Percentiles rank a stretch among this genome's conserved stretches.
phyloP scores from a whole-genome alignment of 1,140 invertebrate species.

The Leptonema lineaticorne region DNA sequence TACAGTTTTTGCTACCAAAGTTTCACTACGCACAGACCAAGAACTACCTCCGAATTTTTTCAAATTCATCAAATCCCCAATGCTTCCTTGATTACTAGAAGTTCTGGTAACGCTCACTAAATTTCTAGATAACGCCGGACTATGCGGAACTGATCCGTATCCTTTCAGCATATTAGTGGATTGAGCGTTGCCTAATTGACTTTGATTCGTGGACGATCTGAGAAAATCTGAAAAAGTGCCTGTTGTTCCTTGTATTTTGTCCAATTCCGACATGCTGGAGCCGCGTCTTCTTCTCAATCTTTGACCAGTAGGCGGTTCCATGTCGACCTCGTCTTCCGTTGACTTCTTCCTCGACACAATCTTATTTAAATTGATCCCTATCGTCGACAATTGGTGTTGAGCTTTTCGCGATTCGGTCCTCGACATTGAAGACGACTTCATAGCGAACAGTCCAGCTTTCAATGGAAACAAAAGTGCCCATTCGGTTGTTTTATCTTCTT shows the following conservation, averaged over 20 bases:
- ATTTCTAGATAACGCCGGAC: slow-evolving; percentile 56
- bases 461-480: slow-evolving; percentile 62
- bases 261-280: slow-evolving; percentile 71
- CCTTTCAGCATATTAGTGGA: slow-evolving; percentile 44
- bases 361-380: slow-evolving; percentile 21
- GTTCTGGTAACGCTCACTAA: slow-evolving; percentile 48
- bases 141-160: slow-evolving; percentile 57
- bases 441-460: slow-evolving; percentile 60
- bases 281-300: slow-evolving; percentile 63
- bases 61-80: slow-evolving; percentile 76
- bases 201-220: slow-evolving; percentile 52
- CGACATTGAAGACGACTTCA: slow-evolving; percentile 57
- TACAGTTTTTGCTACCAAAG: slow-evolving; percentile 67
- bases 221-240: slow-evolving; percentile 51
- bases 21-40: slow-evolving; percentile 65
- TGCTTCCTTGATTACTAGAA: slow-evolving; percentile 60
- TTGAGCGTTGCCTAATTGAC: slow-evolving; percentile 45
- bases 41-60: slow-evolving; percentile 69
- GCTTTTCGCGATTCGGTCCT: slow-evolving; percentile 40
- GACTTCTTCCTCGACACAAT: slow-evolving; percentile 32
- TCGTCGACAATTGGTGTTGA: slow-evolving; percentile 23
- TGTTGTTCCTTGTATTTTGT: slow-evolving; percentile 56
- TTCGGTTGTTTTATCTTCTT: slow-evolving; percentile 53
- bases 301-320: slow-evolving; percentile 41
- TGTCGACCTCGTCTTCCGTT: slow-evolving; percentile 41